Evolutionary conservation across 2,888 invertebrate species (phyloP).

Genomic region (Dascillus cervinus): DNA sequence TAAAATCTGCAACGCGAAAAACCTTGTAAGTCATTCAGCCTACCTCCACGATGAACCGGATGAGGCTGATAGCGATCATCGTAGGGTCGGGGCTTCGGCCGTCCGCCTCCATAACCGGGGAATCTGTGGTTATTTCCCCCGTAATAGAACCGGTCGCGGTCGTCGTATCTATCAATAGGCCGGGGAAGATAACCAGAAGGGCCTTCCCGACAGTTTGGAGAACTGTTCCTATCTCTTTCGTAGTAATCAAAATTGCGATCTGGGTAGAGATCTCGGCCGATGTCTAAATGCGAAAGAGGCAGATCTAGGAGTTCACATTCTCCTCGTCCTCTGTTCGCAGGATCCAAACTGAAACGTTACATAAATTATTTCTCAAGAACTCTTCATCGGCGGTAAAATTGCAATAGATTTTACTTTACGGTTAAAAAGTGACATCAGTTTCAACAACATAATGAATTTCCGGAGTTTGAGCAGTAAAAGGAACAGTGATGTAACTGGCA

Average conservation of each 20-base stretch:
- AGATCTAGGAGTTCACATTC: slow-evolving; percentile 70
- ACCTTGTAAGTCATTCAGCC: slow-evolving; percentile 12
- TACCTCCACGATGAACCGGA: slow-evolving; percentile 16
- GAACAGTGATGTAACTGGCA: slow-evolving; percentile 2
- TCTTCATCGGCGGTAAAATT: no score
- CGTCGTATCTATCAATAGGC: background rate
- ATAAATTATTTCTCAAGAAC: no score
- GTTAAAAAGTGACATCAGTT: slow-evolving; percentile 10
- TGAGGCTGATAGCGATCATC: slow-evolving; percentile 6
- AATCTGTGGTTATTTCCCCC: slow-evolving; percentile 6
- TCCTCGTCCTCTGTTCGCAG: slow-evolving; percentile 62
- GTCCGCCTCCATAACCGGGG: slow-evolving; percentile 7
- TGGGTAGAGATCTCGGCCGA: slow-evolving; percentile 54
- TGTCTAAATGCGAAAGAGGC: slow-evolving; percentile 61
- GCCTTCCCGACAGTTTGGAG: slow-evolving; percentile 47
- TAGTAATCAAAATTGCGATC: slow-evolving; percentile 74
- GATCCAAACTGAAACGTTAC: slow-evolving; percentile 57
- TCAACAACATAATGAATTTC: slow-evolving; percentile 6
- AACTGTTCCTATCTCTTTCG: slow-evolving; percentile 67
- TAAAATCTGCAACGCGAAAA: background rate
- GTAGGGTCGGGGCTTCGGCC: slow-evolving; percentile 6
- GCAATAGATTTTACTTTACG: no score
- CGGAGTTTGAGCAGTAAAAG: slow-evolving; percentile 8
- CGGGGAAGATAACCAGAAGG: background rate
- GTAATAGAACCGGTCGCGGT: slow-evolving; percentile 6